Conservation (phyloP, 2,888 invertebrate species). For the Cataglyphis rosenhaueri region DNA sequence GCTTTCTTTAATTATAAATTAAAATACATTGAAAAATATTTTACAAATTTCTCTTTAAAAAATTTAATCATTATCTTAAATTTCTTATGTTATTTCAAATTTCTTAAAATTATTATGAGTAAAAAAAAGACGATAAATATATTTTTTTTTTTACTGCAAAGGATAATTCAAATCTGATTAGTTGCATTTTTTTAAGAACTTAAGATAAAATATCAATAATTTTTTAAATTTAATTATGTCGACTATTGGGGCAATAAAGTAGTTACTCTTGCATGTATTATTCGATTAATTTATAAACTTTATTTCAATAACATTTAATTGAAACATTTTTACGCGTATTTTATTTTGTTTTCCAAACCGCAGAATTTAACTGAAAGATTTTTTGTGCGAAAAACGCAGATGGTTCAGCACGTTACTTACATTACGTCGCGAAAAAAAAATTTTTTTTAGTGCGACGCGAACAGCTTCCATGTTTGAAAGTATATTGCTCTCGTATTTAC, state of each 20-base stretch:
- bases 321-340: neutral
- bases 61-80: neutral
- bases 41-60: neutral
- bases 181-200: neutral
- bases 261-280: neutral
- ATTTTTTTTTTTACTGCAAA: neutral
- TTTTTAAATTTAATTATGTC: neutral
- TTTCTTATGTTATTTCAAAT: neutral
- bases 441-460: slow-evolving; percentile 26
- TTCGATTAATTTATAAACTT: neutral
- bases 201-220: neutral
- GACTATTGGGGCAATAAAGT: neutral
- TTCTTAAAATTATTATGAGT: neutral
- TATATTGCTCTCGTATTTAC: neutral
- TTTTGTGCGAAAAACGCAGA: neutral
- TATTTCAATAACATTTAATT: slow-evolving; percentile 19
- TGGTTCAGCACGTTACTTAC: neutral
- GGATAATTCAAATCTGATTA: neutral
- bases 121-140: neutral
- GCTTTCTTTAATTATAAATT: neutral
- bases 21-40: neutral
- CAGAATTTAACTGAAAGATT: neutral
- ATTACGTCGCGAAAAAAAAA: neutral
- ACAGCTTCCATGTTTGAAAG: neutral
- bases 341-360: neutral